Base-by-base conservation (phyloP, 1,140 invertebrate genomes). In the Trissolcus basalis region DNA sequence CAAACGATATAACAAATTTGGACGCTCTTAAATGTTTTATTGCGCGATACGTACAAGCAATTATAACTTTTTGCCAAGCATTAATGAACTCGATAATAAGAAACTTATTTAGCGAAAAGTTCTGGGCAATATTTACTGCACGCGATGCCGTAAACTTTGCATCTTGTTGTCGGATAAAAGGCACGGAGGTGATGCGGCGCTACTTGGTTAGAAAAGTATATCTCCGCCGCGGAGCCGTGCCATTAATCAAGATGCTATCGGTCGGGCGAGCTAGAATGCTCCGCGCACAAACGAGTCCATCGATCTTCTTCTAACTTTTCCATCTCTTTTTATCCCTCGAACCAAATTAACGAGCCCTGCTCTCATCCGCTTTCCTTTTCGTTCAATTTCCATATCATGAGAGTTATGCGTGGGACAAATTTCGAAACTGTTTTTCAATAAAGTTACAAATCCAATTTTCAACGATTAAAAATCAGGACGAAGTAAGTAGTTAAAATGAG, bases 241-340 rank as follows among this genome's bases (percentile, higher is more conserved):
- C 59, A 77, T 77, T 77, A 71, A 77, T 77, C 74, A 77, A 77
- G 74, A 77, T 58, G 67, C 68, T 72, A 77, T 77, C 68, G 68
- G 61, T 61, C 48, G 68, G 51, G 41, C 19, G 54, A 72, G 36
- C 47, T 32, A 64, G 53, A 68, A 72, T 67, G 19, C 51, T 15
- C 43, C 59, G 67, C 59, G 64, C 64, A 72, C 68, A 68, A 77
- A 77, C 67, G 74, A 77, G 58, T 77, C 53, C 63, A 77, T 77
- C 75, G 75, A 72, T 77, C 69, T 72, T 77, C 63, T n/a, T 48
- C 59, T 56, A 43, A 60, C 61, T 67, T 74, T 74, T 61, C 50
- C 39, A 11, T 72, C 44, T 43, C 43, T 65, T 72, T 58, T 68
- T 59, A 58, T 56, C 36, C 50, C 56, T 69, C 49, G 58, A 72